phyloP scores from a whole-genome alignment of 2,113 vertebrate species.

The Oreochromis tanganicae region DNA sequence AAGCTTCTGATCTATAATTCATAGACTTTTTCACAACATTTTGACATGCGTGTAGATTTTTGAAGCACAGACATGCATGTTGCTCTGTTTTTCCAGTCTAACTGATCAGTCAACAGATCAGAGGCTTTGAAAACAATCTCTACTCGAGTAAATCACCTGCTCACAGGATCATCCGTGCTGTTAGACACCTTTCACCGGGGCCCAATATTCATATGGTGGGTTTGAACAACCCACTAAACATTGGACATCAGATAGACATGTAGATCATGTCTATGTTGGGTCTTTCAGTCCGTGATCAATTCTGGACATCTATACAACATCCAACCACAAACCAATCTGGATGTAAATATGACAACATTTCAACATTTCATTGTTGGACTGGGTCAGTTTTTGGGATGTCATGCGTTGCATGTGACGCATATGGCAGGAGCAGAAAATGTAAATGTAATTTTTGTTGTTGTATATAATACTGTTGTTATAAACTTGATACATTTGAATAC shows the following conservation, averaged over 20 bases:
- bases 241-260: not conserved
- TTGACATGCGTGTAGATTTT: constrained; percentile 30
- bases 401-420: not conserved
- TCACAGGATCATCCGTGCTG: not conserved
- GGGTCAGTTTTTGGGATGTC: not conserved
- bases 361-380: fast-evolving
- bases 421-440: not conserved
- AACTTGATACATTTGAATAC: not conserved
- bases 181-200: not conserved
- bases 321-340: not conserved
- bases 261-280: not conserved
- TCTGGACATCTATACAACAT: not conserved
- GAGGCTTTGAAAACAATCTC: not conserved
- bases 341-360: not conserved
- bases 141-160: not conserved
- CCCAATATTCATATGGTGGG: not conserved
- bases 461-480: not conserved
- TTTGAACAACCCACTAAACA: not conserved
- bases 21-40: constrained; percentile 12
- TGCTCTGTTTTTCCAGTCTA: not conserved
- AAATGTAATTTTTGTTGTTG: not conserved
- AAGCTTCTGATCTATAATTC: constrained; percentile 64
- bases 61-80: not conserved
- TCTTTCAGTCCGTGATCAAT: not conserved
- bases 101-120: constrained; percentile 9